Base-by-base conservation (phyloP, 2,113 vertebrate genomes). In the Halichoerus grypus region DNA sequence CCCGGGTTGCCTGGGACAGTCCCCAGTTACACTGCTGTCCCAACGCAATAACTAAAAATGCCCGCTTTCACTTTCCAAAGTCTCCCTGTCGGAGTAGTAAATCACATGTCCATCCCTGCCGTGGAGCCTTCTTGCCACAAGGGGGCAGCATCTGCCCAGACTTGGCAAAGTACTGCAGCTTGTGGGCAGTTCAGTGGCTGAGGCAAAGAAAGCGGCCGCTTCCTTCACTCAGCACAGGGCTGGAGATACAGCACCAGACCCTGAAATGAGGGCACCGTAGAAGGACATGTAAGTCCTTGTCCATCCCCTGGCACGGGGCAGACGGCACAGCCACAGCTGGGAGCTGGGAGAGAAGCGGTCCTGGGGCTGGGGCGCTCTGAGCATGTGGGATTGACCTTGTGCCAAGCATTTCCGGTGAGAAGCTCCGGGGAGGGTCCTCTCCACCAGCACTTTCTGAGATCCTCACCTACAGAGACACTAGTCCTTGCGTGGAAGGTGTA, bases 141-240 rank as follows among this genome's bases (percentile, higher is more conserved):
- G 97, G 87, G 71, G 96, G 95, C 94, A 95, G 94, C 74, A 95
- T 61, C 3, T 46, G 4, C 31, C 69, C 42, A 84, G 36, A 19
- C 26, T 14, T 93, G 65, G 67, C 72, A 36, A 65, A 10, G 10
- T 15, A 7, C 15, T 0, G 13, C 24, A 5, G 11, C 46, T 55
- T 42, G 15, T 5, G 21, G 7, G 36, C 0, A 5, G 21, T 46
- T 46, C 46, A 26, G 15, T 5, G 11, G 15, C 49, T 22, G 55
- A 2, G 24, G 21, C 36, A 21, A 59, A 46, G 31, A 95, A 76
- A 71, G 8, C 11, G 24, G 28, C 1, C 61, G 24, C 18, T 91
- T 72, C 26, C 21, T 22, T 46, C 33, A 63, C n/a, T 26, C 2
- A n/a, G 63, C 18, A 19, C 11, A 59, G 61, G 26, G 10, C 6